These are phyloP conservation scores for Hyposmocoma kahamanoa DNA, from an alignment of 1,140 invertebrate genomes.

Conservation along the genomic window DNA sequence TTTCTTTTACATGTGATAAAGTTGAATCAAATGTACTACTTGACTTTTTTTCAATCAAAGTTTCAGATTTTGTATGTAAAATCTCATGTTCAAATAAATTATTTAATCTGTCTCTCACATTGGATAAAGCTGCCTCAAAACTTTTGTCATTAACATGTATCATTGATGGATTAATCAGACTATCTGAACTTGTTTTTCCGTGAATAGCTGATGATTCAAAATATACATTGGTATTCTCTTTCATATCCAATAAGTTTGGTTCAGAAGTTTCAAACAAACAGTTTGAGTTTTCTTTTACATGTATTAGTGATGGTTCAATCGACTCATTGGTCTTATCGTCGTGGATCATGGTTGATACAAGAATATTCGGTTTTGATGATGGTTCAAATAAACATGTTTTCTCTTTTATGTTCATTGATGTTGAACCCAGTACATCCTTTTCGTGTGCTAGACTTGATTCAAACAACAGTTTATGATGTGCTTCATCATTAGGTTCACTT, in stretches of 20 bases:
- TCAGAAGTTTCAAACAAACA: background rate
- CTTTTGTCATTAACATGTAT: background rate
- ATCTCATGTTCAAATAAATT: no score
- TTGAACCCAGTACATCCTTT: background rate
- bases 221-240: background rate
- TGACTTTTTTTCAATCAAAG: no score
- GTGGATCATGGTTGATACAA: background rate
- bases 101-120: background rate
- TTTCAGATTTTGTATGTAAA: no score
- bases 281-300: background rate
- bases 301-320: background rate
- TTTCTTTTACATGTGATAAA: background rate
- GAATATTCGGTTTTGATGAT: background rate
- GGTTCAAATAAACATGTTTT: background rate
- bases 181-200: background rate
- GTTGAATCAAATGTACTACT: background rate
- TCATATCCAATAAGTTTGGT: background rate
- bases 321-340: background rate
- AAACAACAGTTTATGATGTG: constrained; percentile 22
- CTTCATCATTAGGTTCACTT: constrained; percentile 23
- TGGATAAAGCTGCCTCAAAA: background rate
- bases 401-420: background rate
- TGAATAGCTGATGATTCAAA: constrained; percentile 1
- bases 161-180: background rate
- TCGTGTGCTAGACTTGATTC: background rate